Evolutionary conservation across 2,113 vertebrate genomes (phyloP).

Genomic region (Cinclus mexicanus): DNA sequence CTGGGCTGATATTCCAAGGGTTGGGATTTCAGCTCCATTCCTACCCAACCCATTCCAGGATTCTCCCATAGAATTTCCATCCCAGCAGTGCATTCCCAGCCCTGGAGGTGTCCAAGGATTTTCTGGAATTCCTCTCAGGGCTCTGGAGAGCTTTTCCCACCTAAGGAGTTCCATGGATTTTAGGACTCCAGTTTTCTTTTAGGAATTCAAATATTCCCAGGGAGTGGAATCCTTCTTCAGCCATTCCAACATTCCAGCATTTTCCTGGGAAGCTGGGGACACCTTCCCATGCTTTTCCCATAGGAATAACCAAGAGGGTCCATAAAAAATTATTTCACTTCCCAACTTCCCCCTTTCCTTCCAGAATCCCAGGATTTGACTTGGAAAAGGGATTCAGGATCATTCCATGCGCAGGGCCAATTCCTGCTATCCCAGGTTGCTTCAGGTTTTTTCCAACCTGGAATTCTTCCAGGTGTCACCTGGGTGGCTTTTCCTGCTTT

Average conservation of each 20-base stretch:
- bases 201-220: background rate
- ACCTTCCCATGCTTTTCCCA: background rate
- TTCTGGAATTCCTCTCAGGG: background rate
- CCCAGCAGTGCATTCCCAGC: background rate
- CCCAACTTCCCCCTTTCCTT: accelerated
- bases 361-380: accelerated
- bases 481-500: background rate
- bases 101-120: background rate
- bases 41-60: background rate
- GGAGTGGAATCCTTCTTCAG: too few species aligned
- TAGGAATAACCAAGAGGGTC: accelerated
- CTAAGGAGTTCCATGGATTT: background rate
- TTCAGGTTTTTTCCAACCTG: background rate
- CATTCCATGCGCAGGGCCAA: background rate
- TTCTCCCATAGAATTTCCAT: background rate
- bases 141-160: background rate
- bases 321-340: accelerated
- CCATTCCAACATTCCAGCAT: background rate
- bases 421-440: background rate
- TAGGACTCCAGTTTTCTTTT: background rate
- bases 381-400: background rate
- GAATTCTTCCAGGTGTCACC: background rate
- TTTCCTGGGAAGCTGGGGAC: background rate
- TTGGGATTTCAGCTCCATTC: background rate
- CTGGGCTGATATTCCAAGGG: background rate